Evolutionary conservation across 2,113 vertebrate species (phyloP).

Genomic region (Perca fluviatilis): DNA sequence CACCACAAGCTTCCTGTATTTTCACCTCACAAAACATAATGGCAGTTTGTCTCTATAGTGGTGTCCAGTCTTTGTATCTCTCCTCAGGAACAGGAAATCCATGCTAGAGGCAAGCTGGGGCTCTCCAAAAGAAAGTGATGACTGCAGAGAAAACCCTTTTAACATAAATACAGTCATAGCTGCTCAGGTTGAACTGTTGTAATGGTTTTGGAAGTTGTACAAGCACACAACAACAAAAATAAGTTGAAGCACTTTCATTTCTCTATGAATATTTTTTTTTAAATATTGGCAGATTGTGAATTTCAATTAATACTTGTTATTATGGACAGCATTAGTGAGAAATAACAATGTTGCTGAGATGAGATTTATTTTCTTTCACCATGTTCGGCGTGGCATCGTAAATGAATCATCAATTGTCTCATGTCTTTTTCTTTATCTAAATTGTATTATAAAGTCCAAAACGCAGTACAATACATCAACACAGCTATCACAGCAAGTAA

Average conservation of each 20-base stretch:
- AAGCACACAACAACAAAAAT: not conserved
- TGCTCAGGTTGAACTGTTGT: not conserved
- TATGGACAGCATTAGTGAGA: not conserved
- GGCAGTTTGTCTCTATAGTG: constrained; percentile 32
- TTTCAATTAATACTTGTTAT: not conserved
- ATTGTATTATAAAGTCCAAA: constrained; percentile 82
- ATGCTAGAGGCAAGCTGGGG: constrained; percentile 26
- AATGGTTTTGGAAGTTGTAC: constrained; percentile 9
- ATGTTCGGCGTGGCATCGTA: constrained; percentile 51
- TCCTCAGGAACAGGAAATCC: constrained; percentile 63
- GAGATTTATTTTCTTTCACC: constrained; percentile 61
- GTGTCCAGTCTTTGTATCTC: constrained; percentile 59
- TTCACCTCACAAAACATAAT: constrained; percentile 50
- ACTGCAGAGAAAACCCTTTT: constrained; percentile 43
- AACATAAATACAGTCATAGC: constrained; percentile 31
- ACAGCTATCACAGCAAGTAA: constrained; percentile 84
- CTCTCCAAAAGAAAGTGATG: constrained; percentile 44
- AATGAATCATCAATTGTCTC: constrained; percentile 79
- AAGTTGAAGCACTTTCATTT: not conserved
- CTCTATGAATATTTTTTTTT: not conserved
- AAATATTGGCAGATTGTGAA: not conserved
- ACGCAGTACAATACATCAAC: constrained; percentile 71
- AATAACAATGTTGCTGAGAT: constrained; percentile 31
- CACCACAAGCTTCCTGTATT: constrained; percentile 53
- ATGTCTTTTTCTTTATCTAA: constrained; percentile 79